Evolutionary conservation across 2,888 invertebrate species (phyloP), one percentile per base, ranked within the genome.

Genomic region (Acanthoscelides obtectus): DNA sequence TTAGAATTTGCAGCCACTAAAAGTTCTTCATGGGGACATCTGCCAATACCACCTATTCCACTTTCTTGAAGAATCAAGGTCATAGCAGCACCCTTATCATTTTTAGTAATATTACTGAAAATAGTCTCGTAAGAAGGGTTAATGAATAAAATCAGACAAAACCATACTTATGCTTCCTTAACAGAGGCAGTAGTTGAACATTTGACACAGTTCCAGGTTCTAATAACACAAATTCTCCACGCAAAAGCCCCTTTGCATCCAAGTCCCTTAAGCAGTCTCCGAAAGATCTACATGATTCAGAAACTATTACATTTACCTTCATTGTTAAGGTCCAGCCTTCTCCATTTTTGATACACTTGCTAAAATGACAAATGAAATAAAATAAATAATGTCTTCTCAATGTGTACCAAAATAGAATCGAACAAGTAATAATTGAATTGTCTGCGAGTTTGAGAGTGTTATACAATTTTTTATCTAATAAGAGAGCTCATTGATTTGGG

Each of bases 221-320:
- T 70, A 96, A 87, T 17, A 99, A 86, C 70, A 99, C 90, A 84
- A 99, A 99, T 83, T 96, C 93, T 68, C 93, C 93, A 77, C 94
- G 89, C 71, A 98, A 91, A 22, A 96, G 86, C 0, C 93, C 94
- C 83, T 97, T 97, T 0, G 93, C 92, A 87, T 98, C 97, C 72
- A 99, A 89, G 84, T 98, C 98, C 74, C 98, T 87, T 87, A 99
- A 89, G n/a, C 95, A 97, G 88, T 98, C 98, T 2, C 98, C 99
- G 82, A 98, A 88, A 0, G 96, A 95, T 74, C 91, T 89, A 82
- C 96, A 96, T 27, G 93, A 92, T 79, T 98, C 97, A 0, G 96
- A 96, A 72, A 93, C 91, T 73, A 97, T 89, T 8, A 96, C 88
- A 76, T 90, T 90, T 0, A 96, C 89, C 73, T 88, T 89, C 88